Percentiles rank a stretch among this genome's conserved stretches.
Evolutionary conservation across 2,888 invertebrate genomes (phyloP).

Genomic region (Pharmacophagus antenor): DNA sequence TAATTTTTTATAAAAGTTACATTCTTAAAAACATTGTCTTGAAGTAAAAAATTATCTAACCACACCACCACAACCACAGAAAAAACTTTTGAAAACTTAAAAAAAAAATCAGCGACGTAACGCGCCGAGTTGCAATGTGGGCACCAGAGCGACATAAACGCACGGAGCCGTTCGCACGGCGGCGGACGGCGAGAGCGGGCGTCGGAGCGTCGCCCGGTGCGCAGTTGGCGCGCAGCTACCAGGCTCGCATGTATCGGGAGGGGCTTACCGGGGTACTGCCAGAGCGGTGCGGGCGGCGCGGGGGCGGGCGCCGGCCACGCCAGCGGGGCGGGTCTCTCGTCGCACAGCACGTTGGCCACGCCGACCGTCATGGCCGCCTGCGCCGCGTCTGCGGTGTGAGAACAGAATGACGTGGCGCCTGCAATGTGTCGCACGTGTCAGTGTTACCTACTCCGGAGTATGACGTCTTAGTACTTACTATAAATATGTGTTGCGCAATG

Average conservation of each 20-base stretch:
- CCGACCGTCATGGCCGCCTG: conserved; percentile 85
- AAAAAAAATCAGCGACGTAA: conserved; percentile 20
- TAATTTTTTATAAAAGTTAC: too few relatives aligned
- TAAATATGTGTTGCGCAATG: too few relatives aligned
- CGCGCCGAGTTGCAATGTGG: conserved; percentile 64
- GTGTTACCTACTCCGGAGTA: not conserved
- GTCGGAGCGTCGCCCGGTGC: conserved; percentile 67
- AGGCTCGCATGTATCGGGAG: conserved; percentile 63
- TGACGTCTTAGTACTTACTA: conserved; percentile 14
- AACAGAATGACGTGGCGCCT: conserved; percentile 57
- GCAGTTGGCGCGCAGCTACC: conserved; percentile 80
- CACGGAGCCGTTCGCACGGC: conserved; percentile 50
- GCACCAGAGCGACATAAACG: conserved; percentile 70
- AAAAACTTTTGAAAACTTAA: not conserved
- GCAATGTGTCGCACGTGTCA: conserved; percentile 23
- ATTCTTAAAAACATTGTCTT: too few relatives aligned
- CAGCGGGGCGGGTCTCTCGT: conserved; percentile 82
- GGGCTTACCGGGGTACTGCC: conserved; percentile 89
- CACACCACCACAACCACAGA: not conserved
- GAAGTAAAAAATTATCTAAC: too few relatives aligned
- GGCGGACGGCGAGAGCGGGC: conserved; percentile 46
- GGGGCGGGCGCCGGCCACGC: conserved; percentile 80
- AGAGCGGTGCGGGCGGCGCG: conserved; percentile 85
- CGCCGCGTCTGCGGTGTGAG: conserved; percentile 80
- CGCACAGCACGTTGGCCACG: conserved; percentile 84